These are phyloP conservation scores for Drosophila sordidula DNA, from an alignment of 2,888 invertebrate genomes.

Conservation along the genomic window DNA sequence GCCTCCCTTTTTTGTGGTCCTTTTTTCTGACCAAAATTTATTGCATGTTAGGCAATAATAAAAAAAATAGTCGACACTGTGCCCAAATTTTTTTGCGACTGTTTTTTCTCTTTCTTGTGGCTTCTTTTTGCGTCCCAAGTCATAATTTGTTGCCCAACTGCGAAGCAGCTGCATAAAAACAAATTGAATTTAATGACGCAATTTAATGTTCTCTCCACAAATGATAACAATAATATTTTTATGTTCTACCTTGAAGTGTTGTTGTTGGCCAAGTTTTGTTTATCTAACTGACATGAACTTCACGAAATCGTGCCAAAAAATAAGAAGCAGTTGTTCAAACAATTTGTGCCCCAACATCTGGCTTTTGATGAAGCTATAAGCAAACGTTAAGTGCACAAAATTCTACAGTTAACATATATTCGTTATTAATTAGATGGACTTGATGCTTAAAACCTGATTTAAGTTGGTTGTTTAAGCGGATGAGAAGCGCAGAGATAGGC, in stretches of 20 bases:
- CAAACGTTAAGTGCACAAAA: background rate
- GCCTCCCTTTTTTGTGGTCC: conserved; percentile 9
- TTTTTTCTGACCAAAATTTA: conserved; percentile 26
- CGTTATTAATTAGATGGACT: background rate
- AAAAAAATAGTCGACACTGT: background rate
- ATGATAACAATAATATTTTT: conserved; percentile 18
- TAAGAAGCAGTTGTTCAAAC: conserved; percentile 49
- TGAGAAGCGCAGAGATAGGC: background rate
- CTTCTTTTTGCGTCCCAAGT: conserved; percentile 5
- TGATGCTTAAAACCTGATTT: background rate
- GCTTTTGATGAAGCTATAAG: background rate
- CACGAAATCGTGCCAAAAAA: conserved; percentile 1
- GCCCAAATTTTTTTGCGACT: conserved; percentile 1
- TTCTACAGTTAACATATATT: background rate
- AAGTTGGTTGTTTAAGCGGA: background rate
- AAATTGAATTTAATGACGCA: conserved; percentile 20
- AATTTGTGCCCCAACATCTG: conserved; percentile 17
- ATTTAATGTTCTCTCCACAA: conserved; percentile 12
- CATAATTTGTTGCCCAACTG: background rate
- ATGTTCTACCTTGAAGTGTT: conserved; percentile 43
- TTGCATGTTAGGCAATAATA: conserved; percentile 23
- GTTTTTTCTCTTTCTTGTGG: conserved; percentile 1
- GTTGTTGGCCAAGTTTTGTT: conserved; percentile 30
- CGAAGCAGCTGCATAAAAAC: conserved; percentile 23
- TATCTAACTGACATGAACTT: conserved; percentile 21